phyloP scores from a whole-genome alignment of 2,113 vertebrate species.

The Heterocephalus glaber region DNA sequence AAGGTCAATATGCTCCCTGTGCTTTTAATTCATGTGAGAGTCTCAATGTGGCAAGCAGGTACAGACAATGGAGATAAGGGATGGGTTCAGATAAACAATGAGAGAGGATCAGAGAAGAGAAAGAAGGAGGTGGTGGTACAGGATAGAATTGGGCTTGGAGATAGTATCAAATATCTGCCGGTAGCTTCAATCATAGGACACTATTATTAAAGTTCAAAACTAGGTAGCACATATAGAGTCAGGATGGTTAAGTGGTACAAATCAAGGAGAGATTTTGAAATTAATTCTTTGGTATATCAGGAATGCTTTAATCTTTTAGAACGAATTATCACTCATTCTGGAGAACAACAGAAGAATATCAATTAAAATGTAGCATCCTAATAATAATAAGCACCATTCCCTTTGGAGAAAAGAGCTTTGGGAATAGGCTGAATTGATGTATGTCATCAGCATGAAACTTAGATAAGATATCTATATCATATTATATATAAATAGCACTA shows the following conservation, averaged over 20 bases:
- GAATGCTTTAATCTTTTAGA: background rate
- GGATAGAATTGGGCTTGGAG: background rate
- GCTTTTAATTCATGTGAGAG: background rate
- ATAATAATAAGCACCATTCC: background rate
- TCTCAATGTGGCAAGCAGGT: background rate
- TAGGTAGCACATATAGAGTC: background rate
- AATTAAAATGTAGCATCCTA: background rate
- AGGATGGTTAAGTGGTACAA: background rate
- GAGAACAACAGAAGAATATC: background rate
- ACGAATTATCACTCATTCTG: background rate
- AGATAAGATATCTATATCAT: background rate
- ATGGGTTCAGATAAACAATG: background rate
- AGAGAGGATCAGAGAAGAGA: background rate
- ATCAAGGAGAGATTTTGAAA: background rate
- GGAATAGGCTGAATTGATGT: background rate
- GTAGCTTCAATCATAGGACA: background rate
- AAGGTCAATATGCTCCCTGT: background rate
- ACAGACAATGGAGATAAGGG: background rate
- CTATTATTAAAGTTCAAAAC: background rate
- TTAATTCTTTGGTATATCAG: background rate
- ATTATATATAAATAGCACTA: background rate
- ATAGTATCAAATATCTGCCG: background rate
- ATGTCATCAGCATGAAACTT: background rate
- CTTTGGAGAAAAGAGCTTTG: background rate
- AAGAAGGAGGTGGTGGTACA: fast-evolving